Base-by-base conservation (phyloP, 1,140 invertebrate species). In the Orius insidiosus region DNA sequence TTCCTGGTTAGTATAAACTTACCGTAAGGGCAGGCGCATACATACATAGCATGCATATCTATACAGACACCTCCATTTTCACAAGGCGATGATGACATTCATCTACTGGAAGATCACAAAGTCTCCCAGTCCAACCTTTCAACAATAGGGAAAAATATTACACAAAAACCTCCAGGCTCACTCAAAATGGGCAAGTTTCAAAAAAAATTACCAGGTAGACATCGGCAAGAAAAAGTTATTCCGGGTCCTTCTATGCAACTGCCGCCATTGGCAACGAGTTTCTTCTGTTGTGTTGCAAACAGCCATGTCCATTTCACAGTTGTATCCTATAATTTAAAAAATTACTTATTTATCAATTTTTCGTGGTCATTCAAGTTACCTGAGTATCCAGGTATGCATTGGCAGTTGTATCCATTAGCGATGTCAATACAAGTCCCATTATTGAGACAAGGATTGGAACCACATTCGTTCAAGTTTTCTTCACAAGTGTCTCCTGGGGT, bases 21-120 rank as follows among this genome's bases (percentile, higher is more conserved):
- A 75, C 85, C 85, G 61, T 82, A 80, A 41, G 79, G 64, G 63
- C 89, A 95, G 41, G 83, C 80, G 58, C 89, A 94, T 32, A 74
- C 73, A 57, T 86, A 93, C 49, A 77, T 76, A 7, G 80, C 79
- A 55, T 80, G 71, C 30, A 74, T 61, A 63, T 90, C 85, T 13
- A 87, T 74, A 56, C 86, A 92, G 37, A 84, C 66, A 7, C 77
- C 86, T 6, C 84, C 84, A 60, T 92, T 89, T 55, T 76, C 71
- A 61, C 87, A 92, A 2, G 81, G 80, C 16, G 74, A 74, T 3
- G 73, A 76, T 50, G 72, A 55, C 87, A 92, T 60, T 92, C 86
- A 55, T 90, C 76, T 40, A 85, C 69, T 60, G 85, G 75, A 24
- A 69, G 63, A 51, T 88, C 75, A 59, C 86, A 90, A 43, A 78